These are phyloP conservation scores for Onthophagus taurus DNA, from an alignment of 1,140 invertebrate species.

Conservation along the genomic window DNA sequence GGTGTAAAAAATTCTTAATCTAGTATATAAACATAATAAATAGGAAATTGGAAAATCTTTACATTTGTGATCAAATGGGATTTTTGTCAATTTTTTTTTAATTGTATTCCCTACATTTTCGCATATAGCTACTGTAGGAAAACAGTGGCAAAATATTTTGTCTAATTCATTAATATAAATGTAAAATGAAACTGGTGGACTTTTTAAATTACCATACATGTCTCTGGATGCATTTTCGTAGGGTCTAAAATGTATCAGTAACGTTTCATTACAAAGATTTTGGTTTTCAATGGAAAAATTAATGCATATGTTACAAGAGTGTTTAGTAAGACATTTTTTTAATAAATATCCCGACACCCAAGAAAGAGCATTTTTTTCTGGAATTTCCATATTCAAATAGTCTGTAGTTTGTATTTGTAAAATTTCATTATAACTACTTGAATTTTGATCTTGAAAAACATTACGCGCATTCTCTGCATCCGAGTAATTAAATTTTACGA, in stretches of 20 bases:
- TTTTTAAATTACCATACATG: not conserved
- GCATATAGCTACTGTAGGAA: not conserved
- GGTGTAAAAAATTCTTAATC: no score
- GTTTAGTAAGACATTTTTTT: not conserved
- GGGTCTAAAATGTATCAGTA: not conserved
- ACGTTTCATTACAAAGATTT: not conserved
- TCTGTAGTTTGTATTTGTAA: not conserved
- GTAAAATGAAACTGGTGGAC: not conserved
- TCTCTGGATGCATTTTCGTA: no score
- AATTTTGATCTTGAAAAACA: not conserved
- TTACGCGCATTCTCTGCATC: no score
- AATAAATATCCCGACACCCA: not conserved
- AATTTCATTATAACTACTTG: not conserved
- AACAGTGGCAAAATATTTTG: not conserved
- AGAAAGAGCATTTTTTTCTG: not conserved
- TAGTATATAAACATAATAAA: not conserved
- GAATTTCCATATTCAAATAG: not conserved
- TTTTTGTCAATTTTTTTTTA: no score
- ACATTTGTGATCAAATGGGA: no score
- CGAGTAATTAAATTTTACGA: constrained; percentile 1
- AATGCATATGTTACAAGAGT: not conserved
- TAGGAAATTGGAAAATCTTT: not conserved
- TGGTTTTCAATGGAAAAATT: not conserved
- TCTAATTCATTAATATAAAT: not conserved
- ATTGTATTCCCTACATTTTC: not conserved